Evolutionary conservation across 2,797 vertebrate genomes (phyloP).

Genomic region (Rachycentron canadum): DNA sequence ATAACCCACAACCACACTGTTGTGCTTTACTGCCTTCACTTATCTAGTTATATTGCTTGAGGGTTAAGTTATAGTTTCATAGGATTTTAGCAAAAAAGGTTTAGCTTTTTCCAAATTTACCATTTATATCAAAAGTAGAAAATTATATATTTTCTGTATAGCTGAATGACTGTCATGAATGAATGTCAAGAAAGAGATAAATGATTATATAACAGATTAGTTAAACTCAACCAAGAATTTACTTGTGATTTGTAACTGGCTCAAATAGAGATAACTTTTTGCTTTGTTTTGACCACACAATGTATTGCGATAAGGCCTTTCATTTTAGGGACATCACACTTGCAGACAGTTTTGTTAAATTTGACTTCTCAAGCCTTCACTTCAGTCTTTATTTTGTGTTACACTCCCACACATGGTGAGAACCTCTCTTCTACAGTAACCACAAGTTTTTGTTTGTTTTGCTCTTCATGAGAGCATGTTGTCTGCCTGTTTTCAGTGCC

Average conservation of each 20-base stretch:
- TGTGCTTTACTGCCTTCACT: conserved; percentile 9
- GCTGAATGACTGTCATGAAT: background rate
- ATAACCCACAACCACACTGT: background rate
- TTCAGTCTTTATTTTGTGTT: conserved; percentile 25
- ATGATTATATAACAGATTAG: background rate
- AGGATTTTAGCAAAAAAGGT: background rate
- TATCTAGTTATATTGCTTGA: background rate
- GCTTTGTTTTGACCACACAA: background rate
- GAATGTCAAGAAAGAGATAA: background rate
- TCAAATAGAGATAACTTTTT: background rate
- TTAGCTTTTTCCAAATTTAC: background rate
- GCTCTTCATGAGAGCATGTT: background rate
- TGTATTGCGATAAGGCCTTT: background rate
- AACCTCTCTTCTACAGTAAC: background rate
- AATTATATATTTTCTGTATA: background rate
- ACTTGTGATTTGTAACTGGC: background rate
- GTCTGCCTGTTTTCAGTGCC: conserved; percentile 37
- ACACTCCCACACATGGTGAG: background rate
- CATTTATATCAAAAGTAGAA: background rate
- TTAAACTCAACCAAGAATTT: conserved; percentile 1
- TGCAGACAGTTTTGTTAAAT: conserved; percentile 12
- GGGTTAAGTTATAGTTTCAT: background rate
- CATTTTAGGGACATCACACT: background rate
- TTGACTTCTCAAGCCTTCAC: background rate
- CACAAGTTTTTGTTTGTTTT: conserved; percentile 15